Evolutionary conservation across 2,113 vertebrate genomes (phyloP).

Genomic region (Otus sunia): DNA sequence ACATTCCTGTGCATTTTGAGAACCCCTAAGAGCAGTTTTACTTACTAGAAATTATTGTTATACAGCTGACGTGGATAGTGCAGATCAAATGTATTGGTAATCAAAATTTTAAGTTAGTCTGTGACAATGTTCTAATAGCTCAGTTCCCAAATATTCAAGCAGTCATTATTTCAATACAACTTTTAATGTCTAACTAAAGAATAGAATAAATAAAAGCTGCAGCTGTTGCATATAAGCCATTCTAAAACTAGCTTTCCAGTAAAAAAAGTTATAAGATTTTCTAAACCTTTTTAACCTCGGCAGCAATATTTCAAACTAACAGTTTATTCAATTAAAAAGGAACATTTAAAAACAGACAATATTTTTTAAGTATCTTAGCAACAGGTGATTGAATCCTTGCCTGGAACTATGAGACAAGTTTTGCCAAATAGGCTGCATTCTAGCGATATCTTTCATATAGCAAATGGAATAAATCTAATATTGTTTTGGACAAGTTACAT

Average conservation of each 20-base stretch:
- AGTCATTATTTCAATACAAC: neutral
- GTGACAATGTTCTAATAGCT: neutral
- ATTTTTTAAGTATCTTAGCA: constrained; percentile 87
- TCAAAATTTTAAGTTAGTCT: neutral
- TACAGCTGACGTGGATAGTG: neutral
- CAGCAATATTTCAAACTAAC: constrained; percentile 76
- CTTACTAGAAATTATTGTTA: neutral
- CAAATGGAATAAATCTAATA: constrained; percentile 83
- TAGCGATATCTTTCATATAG: constrained; percentile 78
- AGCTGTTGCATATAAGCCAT: constrained; percentile 44
- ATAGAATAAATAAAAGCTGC: constrained; percentile 20
- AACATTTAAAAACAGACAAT: constrained; percentile 81
- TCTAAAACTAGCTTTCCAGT: constrained; percentile 44
- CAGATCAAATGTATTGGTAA: neutral
- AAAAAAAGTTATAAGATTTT: constrained; percentile 44
- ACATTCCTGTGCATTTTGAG: neutral
- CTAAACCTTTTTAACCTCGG: constrained; percentile 70
- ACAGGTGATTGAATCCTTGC: constrained; percentile 83
- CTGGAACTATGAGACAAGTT: constrained; percentile 73
- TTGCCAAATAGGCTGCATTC: constrained; percentile 76
- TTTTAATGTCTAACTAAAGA: neutral
- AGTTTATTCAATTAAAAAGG: constrained; percentile 78
- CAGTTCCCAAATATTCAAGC: neutral
- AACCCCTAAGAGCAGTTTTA: neutral
- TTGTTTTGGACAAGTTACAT: constrained; percentile 78